Percentiles rank a stretch among this genome's conserved stretches.
phyloP scores from a whole-genome alignment of 1,140 invertebrate species.

The Lamellibrachia luymesi region DNA sequence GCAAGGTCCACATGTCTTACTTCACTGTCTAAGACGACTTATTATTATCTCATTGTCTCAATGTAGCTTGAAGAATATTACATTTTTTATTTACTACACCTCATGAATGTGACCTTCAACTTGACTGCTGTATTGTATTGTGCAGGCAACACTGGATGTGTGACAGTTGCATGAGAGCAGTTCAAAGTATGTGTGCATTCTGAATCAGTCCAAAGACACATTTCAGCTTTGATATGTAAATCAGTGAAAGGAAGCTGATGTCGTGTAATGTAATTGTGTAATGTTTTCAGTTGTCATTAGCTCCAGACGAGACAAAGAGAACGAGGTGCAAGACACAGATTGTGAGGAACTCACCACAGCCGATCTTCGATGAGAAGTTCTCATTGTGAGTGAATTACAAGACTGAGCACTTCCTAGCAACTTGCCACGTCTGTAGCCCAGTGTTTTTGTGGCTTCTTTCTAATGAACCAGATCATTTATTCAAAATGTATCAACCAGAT shows the following conservation, averaged over 20 bases:
- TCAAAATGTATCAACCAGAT: not conserved
- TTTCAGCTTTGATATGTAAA: not conserved
- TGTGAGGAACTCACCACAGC: constrained; percentile 54
- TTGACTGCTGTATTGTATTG: too few species aligned
- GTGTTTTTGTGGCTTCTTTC: not conserved
- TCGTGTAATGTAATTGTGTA: not conserved
- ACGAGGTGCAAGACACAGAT: constrained; percentile 59
- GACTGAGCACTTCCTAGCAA: not conserved
- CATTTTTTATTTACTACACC: too few species aligned
- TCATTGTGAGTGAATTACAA: constrained; percentile 50
- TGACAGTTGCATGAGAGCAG: too few species aligned
- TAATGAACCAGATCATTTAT: not conserved
- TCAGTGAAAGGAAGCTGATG: not conserved
- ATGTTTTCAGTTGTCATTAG: constrained; percentile 13
- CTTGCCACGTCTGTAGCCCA: not conserved
- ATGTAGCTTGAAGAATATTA: too few species aligned
- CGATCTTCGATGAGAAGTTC: constrained; percentile 60
- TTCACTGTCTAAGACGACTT: too few species aligned
- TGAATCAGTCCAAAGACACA: not conserved
- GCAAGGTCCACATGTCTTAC: too few species aligned
- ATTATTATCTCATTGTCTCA: too few species aligned
- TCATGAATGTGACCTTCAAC: too few species aligned
- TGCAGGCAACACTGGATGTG: too few species aligned
- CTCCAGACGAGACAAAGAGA: constrained; percentile 53
- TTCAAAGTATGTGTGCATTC: too few species aligned